phyloP scores from a whole-genome alignment of 2,888 invertebrate genomes.

The Fabriciana adippe region DNA sequence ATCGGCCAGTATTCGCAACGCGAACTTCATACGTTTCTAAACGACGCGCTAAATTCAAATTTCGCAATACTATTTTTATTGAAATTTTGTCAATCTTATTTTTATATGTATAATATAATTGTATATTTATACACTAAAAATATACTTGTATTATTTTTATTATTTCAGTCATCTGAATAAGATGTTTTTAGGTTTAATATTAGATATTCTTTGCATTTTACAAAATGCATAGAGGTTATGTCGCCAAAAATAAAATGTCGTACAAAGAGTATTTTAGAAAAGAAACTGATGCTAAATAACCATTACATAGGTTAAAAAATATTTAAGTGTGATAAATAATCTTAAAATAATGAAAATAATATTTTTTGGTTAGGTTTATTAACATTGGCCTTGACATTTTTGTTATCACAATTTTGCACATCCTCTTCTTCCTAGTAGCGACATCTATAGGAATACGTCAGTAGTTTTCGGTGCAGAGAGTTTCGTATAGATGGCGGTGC shows the following conservation, averaged over 20 bases:
- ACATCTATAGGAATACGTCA: slow-evolving; percentile 47
- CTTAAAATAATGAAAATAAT: background rate
- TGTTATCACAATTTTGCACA: slow-evolving; percentile 70
- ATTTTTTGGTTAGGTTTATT: slow-evolving; percentile 41
- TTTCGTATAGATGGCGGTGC: slow-evolving; percentile 58
- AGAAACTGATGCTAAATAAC: background rate
- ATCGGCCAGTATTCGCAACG: slow-evolving; percentile 83
- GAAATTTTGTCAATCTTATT: slow-evolving; percentile 13
- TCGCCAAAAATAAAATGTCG: slow-evolving; percentile 49
- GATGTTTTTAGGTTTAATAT: background rate
- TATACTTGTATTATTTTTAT: background rate
- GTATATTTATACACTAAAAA: background rate
- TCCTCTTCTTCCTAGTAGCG: slow-evolving; percentile 51
- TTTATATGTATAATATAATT: background rate
- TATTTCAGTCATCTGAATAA: background rate
- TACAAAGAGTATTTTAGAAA: slow-evolving; percentile 19
- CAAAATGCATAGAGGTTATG: slow-evolving; percentile 61
- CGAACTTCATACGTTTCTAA: slow-evolving; percentile 80
- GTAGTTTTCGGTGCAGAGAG: slow-evolving; percentile 19
- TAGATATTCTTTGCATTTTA: slow-evolving; percentile 1
- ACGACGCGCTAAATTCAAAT: slow-evolving; percentile 76
- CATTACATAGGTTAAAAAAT: background rate
- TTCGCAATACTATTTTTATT: slow-evolving; percentile 49
- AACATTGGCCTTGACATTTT: slow-evolving; percentile 77
- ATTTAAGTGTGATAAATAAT: background rate